Evolutionary conservation across 2,113 vertebrate species (phyloP), one percentile per base, ranked within the genome.

Genomic region (Tragelaphus buxtoni): DNA sequence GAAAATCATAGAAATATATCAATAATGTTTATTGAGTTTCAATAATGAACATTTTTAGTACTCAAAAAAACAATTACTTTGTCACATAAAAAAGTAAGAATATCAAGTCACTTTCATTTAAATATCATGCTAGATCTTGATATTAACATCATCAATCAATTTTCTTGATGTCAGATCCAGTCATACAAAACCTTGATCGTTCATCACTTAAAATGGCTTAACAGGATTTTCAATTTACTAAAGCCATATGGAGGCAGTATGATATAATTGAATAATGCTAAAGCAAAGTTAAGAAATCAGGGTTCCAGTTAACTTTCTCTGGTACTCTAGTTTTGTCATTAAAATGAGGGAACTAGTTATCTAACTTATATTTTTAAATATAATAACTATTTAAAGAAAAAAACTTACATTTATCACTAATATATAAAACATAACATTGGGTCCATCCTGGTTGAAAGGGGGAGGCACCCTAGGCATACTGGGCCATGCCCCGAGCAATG

Each of bases 171-270:
- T 65, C 45, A 60, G 32, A 87, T 55, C 4, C n/a, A 80, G 77
- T 69, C 16, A 88, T n/a, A 77, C 12, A 53, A 7, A 86, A 22
- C 28, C 51, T 45, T 69, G 22, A 94, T 0, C 91, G 24, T 56
- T 87, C 9, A 51, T 77, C 45, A 90, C 24, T 49, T 63, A 60
- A 96, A 95, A 92, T 24, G 22, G 24, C 2, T 80, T 83, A 49
- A 32, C 42, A 96, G 72, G n/a, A 89, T 18, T 79, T 86, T 89
- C 72, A 94, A 84, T 86, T 60, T 69, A 74, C n/a, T 45, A 80
- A 97, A 95, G 58, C 74, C 80, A 96, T 35, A 90, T 20, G 32
- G 65, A 98, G 94, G 56, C 74, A 74, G 39, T 88, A 39, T n/a
- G 47, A 96, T 42, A 80, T 93, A 89, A 90, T 0, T 65, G 28